Base-by-base conservation (phyloP, 1,140 invertebrate genomes). In the Pseudomyrmex sp. region DNA sequence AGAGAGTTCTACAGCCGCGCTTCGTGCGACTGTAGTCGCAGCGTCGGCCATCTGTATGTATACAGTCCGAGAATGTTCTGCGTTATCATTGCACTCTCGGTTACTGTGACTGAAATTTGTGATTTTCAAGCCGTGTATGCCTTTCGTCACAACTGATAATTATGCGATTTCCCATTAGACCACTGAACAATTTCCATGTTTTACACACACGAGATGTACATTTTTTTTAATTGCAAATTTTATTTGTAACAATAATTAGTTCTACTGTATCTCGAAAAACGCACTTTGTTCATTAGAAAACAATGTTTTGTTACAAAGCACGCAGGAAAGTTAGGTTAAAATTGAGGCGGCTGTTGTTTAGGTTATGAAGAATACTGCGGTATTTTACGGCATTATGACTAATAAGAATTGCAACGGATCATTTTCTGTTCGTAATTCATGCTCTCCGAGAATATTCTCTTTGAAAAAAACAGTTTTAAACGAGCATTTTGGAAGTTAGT, bases 41-140 rank as follows among this genome's bases (percentile, higher is more conserved):
- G 91, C 91, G 91, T 93, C 92, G 76, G 91, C 92, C 93, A 91
- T 92, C 70, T 74, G 84, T 85, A 86, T 87, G 74, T 63, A 69
- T 72, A 68, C 20, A 52, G 66, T 79, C 83, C 72, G 88, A 89
- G 86, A 88, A 90, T 91, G 74, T 92, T 85, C 91, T 80, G 68
- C 2, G 0, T 35, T 35, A 77, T 91, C 48, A 61, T 72, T 52
- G 1, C 62, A 56, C 50, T 61, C 23, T 18, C 12, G 23, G 15
- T n/a, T 79, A 44, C 50, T 56, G 69, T 8, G 12, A 54, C n/a
- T 70, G 59, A 70, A 20, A 46, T 54, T 48, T 44, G 48, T 70
- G 3, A 2, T 79, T 54, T 48, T 79, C 26, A 44, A 46, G 10
- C 2, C 56, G 58, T 69, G n/a, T 26, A 7, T 44, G 12, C 10